Base-by-base conservation (phyloP, 64 coral and sea anemone species). In the Dendrophyllia cribrosa region DNA sequence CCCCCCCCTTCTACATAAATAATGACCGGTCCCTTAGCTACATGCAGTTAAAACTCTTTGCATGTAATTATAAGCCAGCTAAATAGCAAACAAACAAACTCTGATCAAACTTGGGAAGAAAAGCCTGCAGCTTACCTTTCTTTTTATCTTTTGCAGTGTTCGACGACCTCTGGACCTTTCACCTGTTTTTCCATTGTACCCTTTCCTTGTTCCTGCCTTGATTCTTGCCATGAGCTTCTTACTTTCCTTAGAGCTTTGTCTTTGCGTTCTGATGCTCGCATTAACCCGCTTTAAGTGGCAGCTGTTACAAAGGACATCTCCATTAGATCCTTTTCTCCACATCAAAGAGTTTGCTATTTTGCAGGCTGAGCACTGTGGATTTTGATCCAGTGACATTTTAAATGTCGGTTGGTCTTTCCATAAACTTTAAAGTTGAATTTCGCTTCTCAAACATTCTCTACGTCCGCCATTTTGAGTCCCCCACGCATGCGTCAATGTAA, bases 321-420 rank as follows among this genome's bases (percentile, higher is more conserved):
- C 94, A 83, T 91, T 99, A 17, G 61, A 15, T 9, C 97, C 97
- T 85, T 88, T 99, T 66, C 97, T 68, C 97, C 97, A 99, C 94
- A 99, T 99, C 43, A 91, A 88, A 46, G 97, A 99, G 49, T 91
- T 91, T 20, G 93, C 90, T 20, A 99, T 99, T 93, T 99, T 99
- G 86, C 97, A 99, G 13, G 97, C 97, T 9, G 91, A 86, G 83
- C 97, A 99, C 75, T 99, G 97, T 24, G 97, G 91, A 51, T 76
- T 46, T 34, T 91, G 76, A 44, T 73, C 94, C 7, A 99, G 81
- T 7, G 97, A 89, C 97, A 99, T 99, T 82, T 81, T 88, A 5
- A 56, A 56, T 56, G 7, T 7, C 12, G 53, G 12, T 56, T 7
- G 7, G 53, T 56, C 53, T 56, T 3, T 56, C 6, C 12, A 56